Evolutionary conservation across 2,797 vertebrate genomes (phyloP).

Genomic region (Hypotaenidia okinawae): DNA sequence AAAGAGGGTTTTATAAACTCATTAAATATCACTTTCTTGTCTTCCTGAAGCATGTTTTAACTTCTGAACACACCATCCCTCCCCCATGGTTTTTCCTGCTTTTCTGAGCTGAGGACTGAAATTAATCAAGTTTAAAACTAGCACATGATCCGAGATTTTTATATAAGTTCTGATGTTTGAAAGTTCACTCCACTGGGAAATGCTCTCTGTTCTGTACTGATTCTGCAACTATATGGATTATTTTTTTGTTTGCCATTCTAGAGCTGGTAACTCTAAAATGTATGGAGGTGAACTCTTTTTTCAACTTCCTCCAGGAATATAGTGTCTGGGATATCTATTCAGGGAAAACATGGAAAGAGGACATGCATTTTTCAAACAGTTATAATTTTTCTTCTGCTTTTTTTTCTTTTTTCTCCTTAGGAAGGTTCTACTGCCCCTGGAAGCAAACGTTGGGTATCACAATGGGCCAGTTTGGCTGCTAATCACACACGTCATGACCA

Average conservation of each 20-base stretch:
- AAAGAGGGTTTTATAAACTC: not conserved
- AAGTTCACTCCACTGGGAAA: not conserved
- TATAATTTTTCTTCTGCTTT: slow-evolving; percentile 15
- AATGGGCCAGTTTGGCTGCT: slow-evolving; percentile 95
- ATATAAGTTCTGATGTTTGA: not conserved
- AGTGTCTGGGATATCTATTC: not conserved
- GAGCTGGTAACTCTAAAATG: not conserved
- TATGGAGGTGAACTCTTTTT: not conserved
- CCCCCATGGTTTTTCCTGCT: not conserved
- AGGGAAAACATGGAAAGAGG: not conserved
- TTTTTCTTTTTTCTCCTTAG: slow-evolving; percentile 49
- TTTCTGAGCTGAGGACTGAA: not conserved
- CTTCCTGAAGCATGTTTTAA: not conserved
- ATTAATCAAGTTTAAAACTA: not conserved
- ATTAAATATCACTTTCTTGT: not conserved
- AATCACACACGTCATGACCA: slow-evolving; percentile 94
- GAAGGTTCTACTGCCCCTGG: slow-evolving; percentile 83
- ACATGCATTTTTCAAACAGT: not conserved
- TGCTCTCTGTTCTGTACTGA: not conserved
- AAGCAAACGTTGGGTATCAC: slow-evolving; percentile 92
- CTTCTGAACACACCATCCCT: not conserved
- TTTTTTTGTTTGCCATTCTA: not conserved
- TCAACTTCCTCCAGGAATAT: not conserved
- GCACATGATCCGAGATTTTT: not conserved
- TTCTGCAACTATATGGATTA: not conserved